Percentiles rank a stretch among this genome's conserved stretches.
Evolutionary conservation across 2,888 invertebrate genomes (phyloP).

Genomic region (Odontothrips loti): DNA sequence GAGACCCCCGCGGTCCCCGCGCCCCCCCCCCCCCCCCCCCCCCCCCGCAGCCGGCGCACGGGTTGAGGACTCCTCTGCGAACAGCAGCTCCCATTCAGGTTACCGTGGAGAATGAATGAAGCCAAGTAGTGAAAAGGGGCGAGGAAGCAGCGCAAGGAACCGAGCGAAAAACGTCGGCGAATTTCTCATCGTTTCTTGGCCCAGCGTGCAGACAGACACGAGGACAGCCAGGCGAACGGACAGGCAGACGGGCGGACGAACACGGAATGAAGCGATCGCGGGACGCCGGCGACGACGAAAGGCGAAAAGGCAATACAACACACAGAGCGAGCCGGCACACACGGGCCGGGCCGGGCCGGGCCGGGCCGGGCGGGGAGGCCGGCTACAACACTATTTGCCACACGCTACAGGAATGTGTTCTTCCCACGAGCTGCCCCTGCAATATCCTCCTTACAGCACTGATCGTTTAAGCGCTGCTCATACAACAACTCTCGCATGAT

Average conservation of each 20-base stretch:
- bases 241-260: neutral
- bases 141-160: too few relatives aligned
- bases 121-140: too few relatives aligned
- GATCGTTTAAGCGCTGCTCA: conserved; percentile 8
- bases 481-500: conserved; percentile 16
- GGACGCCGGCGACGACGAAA: neutral
- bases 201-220: too few relatives aligned
- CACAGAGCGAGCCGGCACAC: neutral
- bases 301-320: neutral
- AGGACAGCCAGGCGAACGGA: too few relatives aligned
- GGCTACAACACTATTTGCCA: neutral
- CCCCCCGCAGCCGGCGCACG: too few relatives aligned
- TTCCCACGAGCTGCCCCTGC: conserved; percentile 12
- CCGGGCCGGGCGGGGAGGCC: neutral
- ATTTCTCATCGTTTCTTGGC: too few relatives aligned
- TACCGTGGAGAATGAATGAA: too few relatives aligned
- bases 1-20: too few relatives aligned
- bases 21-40: too few relatives aligned
- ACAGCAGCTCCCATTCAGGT: too few relatives aligned
- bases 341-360: neutral
- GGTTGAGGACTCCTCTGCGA: too few relatives aligned
- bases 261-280: neutral
- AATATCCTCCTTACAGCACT: conserved; percentile 8
- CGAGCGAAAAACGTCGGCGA: too few relatives aligned
- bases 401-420: conserved; percentile 12